Conservation (phyloP, 2,888 invertebrate species). For the Cynaeus angustus region DNA sequence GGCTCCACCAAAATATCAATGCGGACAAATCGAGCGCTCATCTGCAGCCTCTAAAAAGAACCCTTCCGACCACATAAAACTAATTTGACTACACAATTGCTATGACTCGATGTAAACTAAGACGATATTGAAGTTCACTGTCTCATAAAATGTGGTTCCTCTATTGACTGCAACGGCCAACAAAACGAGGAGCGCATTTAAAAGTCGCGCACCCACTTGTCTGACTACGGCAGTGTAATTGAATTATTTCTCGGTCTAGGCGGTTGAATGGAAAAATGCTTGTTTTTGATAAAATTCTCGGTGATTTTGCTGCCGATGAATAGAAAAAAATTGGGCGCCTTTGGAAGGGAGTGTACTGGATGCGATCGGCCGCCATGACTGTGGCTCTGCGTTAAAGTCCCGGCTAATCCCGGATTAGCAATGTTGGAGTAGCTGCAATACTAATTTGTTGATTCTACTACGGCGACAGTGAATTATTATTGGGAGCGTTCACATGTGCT, state of each 20-base stretch:
- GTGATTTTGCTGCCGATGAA: not conserved
- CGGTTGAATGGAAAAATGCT: not conserved
- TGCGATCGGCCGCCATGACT: conserved; percentile 65
- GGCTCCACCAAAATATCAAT: not conserved
- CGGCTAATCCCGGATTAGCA: conserved; percentile 71
- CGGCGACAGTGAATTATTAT: conserved; percentile 72
- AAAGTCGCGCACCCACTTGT: conserved; percentile 2
- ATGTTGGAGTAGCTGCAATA: conserved; percentile 72
- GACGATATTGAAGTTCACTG: conserved; percentile 9
- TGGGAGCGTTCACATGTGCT: conserved; percentile 62
- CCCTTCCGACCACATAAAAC: conserved; percentile 7
- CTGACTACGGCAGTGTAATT: conserved; percentile 7
- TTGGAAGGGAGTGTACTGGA: conserved; percentile 49
- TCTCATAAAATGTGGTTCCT: conserved; percentile 8
- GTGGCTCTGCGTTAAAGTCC: conserved; percentile 69
- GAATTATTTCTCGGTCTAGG: conserved; percentile 4
- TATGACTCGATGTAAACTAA: conserved; percentile 5
- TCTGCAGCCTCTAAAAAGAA: conserved; percentile 4
- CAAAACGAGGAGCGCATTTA: conserved; percentile 6
- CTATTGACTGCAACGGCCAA: conserved; percentile 9
- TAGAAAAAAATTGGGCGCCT: conserved; percentile 27
- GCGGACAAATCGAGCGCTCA: conserved; percentile 2
- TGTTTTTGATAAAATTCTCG: not conserved
- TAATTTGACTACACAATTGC: conserved; percentile 12
- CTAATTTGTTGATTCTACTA: conserved; percentile 72